These are phyloP conservation scores for Pangasianodon gigas DNA, from an alignment of 2,113 vertebrate genomes.

Conservation along the genomic window DNA sequence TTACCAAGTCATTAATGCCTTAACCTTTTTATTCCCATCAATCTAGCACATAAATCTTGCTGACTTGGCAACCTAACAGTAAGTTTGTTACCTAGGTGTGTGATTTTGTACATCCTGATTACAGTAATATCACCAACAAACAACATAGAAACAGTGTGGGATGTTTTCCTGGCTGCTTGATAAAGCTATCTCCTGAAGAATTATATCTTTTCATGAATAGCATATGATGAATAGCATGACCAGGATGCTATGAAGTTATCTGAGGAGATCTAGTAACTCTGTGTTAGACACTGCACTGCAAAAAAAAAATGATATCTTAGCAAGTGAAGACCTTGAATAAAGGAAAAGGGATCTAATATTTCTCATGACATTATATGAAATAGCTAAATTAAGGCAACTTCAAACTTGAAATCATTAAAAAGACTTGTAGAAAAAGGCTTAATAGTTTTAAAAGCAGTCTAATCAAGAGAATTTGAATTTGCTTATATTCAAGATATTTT, in stretches of 20 bases:
- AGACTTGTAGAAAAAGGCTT: too few relatives aligned
- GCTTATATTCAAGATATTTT: background rate
- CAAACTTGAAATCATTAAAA: too few relatives aligned
- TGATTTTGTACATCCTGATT: background rate
- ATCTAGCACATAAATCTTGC: background rate
- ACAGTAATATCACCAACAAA: background rate
- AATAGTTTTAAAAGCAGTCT: background rate
- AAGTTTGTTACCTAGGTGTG: background rate
- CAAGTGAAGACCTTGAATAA: background rate
- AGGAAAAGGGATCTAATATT: background rate
- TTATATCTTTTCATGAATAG: too few relatives aligned
- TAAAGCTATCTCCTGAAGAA: background rate
- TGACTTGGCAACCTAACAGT: background rate
- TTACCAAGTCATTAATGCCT: background rate
- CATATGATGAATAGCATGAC: background rate
- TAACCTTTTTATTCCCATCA: background rate
- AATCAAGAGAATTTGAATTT: background rate
- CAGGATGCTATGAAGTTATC: background rate
- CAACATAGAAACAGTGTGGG: background rate
- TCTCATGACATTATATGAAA: too few relatives aligned
- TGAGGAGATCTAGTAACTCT: background rate
- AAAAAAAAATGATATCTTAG: background rate
- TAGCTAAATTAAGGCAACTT: too few relatives aligned
- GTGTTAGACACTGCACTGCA: background rate
- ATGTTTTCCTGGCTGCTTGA: background rate